Conservation (phyloP, 2,113 vertebrate genomes). For the Beaufortia kweichowensis region DNA sequence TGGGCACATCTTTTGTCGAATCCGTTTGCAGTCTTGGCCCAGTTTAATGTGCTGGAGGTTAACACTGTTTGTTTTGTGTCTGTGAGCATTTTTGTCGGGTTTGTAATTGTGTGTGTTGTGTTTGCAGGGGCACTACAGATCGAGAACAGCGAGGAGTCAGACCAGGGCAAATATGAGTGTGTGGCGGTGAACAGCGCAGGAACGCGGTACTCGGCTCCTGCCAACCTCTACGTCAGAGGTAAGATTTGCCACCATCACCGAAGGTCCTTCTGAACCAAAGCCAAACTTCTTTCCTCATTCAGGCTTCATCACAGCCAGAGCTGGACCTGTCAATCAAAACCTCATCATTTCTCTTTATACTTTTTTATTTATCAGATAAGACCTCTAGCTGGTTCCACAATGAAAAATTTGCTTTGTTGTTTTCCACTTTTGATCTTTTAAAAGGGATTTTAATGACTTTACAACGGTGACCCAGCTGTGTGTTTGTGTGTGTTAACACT, state of each 20-base stretch:
- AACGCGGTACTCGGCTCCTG: constrained; percentile 93
- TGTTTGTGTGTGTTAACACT: background rate
- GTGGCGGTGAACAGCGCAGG: constrained; percentile 94
- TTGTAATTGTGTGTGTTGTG: constrained; percentile 55
- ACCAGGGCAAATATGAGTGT: constrained; percentile 99
- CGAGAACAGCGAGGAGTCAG: constrained; percentile 96
- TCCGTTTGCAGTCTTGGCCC: background rate
- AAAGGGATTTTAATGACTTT: background rate
- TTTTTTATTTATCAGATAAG: background rate
- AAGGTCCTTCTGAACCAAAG: background rate
- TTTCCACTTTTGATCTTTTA: background rate
- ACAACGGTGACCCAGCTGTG: background rate
- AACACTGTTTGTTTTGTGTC: constrained; percentile 19
- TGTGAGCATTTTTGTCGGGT: background rate
- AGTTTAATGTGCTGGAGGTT: background rate
- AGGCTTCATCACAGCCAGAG: constrained; percentile 26
- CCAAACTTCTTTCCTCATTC: constrained; percentile 4
- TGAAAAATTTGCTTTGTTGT: background rate
- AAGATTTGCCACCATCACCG: constrained; percentile 67
- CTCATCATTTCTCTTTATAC: background rate
- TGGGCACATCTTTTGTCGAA: constrained; percentile 12
- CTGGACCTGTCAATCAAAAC: background rate
- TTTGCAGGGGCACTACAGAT: constrained; percentile 94
- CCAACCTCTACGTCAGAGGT: constrained; percentile 98
- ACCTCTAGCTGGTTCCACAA: background rate